Evolutionary conservation across 1,140 invertebrate genomes (phyloP).

Genomic region (Leptinotarsa texana): DNA sequence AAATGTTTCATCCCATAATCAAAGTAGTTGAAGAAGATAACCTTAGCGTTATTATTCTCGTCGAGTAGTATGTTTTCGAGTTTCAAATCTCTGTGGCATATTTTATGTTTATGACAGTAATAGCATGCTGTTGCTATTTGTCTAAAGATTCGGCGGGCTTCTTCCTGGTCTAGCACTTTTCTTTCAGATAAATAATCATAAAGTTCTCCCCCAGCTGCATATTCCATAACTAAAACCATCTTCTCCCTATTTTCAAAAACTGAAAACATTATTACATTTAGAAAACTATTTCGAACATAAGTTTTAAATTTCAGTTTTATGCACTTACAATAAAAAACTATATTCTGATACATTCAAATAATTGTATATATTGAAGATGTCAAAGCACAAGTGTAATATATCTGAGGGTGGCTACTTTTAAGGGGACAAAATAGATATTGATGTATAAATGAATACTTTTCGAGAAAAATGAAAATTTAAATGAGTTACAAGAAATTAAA

Average conservation of each 20-base stretch:
- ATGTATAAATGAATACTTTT: too few species aligned
- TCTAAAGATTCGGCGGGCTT: constrained; percentile 93
- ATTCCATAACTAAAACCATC: constrained; percentile 99
- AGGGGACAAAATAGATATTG: too few species aligned
- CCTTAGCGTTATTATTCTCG: constrained; percentile 93
- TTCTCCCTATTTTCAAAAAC: constrained; percentile 99
- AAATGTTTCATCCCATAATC: background rate
- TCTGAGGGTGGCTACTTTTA: too few species aligned
- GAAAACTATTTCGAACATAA: too few species aligned
- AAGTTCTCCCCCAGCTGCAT: constrained; percentile 95
- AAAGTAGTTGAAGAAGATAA: constrained; percentile 51
- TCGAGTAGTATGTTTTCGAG: constrained; percentile 98
- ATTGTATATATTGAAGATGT: too few species aligned
- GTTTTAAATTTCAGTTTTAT: too few species aligned
- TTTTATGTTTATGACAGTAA: constrained; percentile 99
- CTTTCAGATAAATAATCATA: constrained; percentile 97
- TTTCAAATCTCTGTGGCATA: constrained; percentile 97
- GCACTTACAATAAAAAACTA: too few species aligned
- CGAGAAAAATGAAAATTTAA: too few species aligned
- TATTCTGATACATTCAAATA: too few species aligned
- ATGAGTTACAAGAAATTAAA: too few species aligned
- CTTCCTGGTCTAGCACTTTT: constrained; percentile 87
- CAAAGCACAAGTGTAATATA: too few species aligned
- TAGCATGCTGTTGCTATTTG: constrained; percentile 97
- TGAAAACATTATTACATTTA: constrained; percentile 52